phyloP scores from a whole-genome alignment of 2,888 invertebrate genomes.

The Agrochola macilenta region DNA sequence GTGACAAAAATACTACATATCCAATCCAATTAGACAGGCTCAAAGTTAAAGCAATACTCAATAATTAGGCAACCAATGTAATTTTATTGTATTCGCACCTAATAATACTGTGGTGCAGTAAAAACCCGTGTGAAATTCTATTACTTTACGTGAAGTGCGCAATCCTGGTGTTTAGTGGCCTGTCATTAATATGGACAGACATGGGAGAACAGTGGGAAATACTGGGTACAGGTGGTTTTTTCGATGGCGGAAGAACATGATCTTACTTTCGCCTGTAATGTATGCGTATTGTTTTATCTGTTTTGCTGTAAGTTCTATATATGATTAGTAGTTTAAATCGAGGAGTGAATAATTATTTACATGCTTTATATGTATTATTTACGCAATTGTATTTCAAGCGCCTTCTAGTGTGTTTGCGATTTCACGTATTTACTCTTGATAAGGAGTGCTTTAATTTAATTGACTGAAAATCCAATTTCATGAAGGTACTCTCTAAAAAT shows the following conservation, averaged over 20 bases:
- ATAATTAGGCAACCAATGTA: slow-evolving; percentile 48
- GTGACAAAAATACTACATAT: not conserved
- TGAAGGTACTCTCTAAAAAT: not conserved
- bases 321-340: not conserved
- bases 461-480: not conserved
- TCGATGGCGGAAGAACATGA: slow-evolving; percentile 45
- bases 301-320: not conserved
- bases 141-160: slow-evolving; percentile 47
- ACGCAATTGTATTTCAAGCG: no score
- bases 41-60: slow-evolving; percentile 40
- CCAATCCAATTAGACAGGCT: slow-evolving; percentile 22
- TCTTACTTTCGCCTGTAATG: slow-evolving; percentile 15
- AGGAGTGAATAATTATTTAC: not conserved
- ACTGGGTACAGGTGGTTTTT: slow-evolving; percentile 13
- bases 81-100: slow-evolving; percentile 66
- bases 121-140: slow-evolving; percentile 65
- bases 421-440: not conserved
- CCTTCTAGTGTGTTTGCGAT: not conserved
- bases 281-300: slow-evolving; percentile 7
- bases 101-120: slow-evolving; percentile 47
- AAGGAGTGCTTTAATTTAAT: not conserved
- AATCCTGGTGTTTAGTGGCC: slow-evolving; percentile 49
- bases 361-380: no score
- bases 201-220: slow-evolving; percentile 58
- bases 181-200: slow-evolving; percentile 54